These are phyloP conservation scores for Cygnus buccinator DNA, from an alignment of 2,113 vertebrate species.

Conservation along the genomic window DNA sequence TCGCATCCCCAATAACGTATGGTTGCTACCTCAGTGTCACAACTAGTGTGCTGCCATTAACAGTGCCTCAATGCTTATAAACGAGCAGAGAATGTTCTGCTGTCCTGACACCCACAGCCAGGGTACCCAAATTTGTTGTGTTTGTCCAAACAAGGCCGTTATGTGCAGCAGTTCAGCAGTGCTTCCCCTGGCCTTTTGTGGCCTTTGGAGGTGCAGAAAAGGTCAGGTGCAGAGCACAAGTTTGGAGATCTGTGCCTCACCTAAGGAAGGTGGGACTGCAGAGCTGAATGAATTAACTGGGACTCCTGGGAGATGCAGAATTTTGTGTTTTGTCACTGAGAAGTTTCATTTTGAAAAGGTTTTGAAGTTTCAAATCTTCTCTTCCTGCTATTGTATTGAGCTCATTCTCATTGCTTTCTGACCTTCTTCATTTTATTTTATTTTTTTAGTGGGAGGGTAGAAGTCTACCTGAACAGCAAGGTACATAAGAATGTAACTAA, in stretches of 20 bases:
- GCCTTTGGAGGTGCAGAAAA: background rate
- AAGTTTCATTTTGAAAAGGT: background rate
- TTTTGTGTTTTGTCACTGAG: background rate
- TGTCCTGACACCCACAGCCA: background rate
- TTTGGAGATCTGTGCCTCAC: background rate
- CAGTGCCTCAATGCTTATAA: background rate
- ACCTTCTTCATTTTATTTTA: background rate
- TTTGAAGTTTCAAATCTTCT: background rate
- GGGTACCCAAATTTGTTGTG: too few relatives aligned
- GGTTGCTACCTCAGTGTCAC: background rate
- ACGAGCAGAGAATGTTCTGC: too few relatives aligned
- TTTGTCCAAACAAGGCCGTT: background rate
- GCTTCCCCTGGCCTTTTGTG: background rate
- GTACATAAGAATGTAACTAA: background rate
- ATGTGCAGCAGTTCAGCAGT: fast-evolving
- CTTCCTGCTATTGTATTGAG: background rate
- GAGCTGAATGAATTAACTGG: background rate
- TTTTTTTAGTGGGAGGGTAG: background rate
- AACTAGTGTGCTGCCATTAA: background rate
- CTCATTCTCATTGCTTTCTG: background rate
- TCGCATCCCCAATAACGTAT: fast-evolving
- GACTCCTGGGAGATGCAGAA: background rate
- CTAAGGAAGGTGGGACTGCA: background rate
- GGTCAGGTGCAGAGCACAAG: background rate
- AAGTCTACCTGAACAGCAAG: background rate